Conservation (phyloP, 2,888 invertebrate genomes). For the Cybosia mesomella region DNA sequence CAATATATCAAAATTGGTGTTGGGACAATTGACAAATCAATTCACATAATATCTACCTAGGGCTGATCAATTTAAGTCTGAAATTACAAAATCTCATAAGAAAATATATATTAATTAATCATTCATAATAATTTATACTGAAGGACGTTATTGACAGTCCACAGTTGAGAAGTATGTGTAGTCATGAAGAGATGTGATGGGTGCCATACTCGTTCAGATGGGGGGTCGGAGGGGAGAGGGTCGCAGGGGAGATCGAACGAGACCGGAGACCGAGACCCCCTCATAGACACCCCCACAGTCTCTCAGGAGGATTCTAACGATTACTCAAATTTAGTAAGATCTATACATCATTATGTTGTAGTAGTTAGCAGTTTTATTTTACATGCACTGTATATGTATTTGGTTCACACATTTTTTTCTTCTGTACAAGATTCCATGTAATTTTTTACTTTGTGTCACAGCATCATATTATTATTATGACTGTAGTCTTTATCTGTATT, state of each 20-base stretch:
- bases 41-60: not conserved
- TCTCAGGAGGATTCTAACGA: conserved; percentile 75
- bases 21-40: not conserved
- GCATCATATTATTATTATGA: conserved; percentile 35
- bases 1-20: conserved; percentile 5
- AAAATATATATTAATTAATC: not conserved
- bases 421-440: conserved; percentile 34
- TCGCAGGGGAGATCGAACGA: conserved; percentile 55
- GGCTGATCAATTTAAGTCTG: not conserved
- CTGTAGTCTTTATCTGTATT: conserved; percentile 14
- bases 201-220: conserved; percentile 73
- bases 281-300: conserved; percentile 72
- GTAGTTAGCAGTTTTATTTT: conserved; percentile 62
- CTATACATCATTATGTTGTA: conserved; percentile 47
- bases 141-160: conserved; percentile 76
- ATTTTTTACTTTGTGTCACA: conserved; percentile 24
- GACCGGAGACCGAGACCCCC: conserved; percentile 72
- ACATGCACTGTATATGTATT: conserved; percentile 40
- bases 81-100: not conserved
- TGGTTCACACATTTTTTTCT: conserved; percentile 40
- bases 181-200: conserved; percentile 83
- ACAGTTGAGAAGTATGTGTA: conserved; percentile 83
- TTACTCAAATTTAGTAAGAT: conserved; percentile 78
- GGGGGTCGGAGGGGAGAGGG: conserved; percentile 68
- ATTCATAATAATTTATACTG: conserved; percentile 42